Evolutionary conservation across 2,888 invertebrate species (phyloP).

Genomic region (Aquatica leii): DNA sequence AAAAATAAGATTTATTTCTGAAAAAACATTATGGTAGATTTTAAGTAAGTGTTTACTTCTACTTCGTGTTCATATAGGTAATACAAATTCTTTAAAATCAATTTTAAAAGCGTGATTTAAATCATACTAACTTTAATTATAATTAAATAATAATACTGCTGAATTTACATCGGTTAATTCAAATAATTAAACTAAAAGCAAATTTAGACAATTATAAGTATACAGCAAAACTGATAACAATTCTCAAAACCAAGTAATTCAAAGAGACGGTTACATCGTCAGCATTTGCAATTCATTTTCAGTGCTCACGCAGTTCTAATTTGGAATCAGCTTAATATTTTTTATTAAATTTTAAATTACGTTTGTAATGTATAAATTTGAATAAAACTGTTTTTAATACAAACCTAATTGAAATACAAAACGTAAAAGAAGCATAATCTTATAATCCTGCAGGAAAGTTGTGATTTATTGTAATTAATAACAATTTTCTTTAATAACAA

Average conservation of each 20-base stretch:
- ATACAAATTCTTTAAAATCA: background rate
- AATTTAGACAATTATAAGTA: too few relatives aligned
- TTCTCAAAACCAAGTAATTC: too few relatives aligned
- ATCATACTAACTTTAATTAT: too few relatives aligned
- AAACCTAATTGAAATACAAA: background rate
- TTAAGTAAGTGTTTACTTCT: constrained; percentile 1
- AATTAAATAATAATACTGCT: too few relatives aligned
- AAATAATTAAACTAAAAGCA: too few relatives aligned
- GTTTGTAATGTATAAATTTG: background rate
- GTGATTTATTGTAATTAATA: constrained; percentile 12
- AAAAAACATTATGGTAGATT: constrained; percentile 13
- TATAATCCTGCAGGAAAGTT: background rate
- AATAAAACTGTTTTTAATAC: background rate
- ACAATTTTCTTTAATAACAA: constrained; percentile 14
- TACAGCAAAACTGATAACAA: too few relatives aligned
- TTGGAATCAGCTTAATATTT: background rate
- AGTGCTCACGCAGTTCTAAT: background rate
- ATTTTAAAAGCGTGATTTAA: too few relatives aligned
- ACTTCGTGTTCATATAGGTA: background rate
- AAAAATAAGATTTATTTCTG: constrained; percentile 27
- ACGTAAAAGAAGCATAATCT: background rate
- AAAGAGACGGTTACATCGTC: too few relatives aligned
- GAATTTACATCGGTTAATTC: too few relatives aligned
- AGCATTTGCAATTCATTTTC: background rate
- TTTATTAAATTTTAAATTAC: background rate